Evolutionary conservation across 2,888 invertebrate species (phyloP).

Genomic region (Coleophora flavipennella): DNA sequence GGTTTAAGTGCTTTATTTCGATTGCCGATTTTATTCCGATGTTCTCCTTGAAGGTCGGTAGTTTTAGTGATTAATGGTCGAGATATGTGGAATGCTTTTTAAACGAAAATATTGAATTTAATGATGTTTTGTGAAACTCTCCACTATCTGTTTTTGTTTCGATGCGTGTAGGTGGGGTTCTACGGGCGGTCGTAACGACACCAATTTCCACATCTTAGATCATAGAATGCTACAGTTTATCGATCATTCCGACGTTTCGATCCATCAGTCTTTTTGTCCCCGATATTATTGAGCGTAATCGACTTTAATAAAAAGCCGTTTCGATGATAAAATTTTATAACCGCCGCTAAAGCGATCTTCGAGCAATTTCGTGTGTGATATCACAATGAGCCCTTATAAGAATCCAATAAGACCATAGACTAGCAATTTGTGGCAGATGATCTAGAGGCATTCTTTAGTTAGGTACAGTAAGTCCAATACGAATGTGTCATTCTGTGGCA

Average conservation of each 20-base stretch:
- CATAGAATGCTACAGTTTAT: slow-evolving; percentile 27
- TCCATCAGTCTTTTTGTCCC: slow-evolving; percentile 21
- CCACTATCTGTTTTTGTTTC: slow-evolving; percentile 47
- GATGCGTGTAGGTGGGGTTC: slow-evolving; percentile 38
- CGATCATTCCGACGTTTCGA: slow-evolving; percentile 33
- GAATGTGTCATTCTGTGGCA: slow-evolving; percentile 25
- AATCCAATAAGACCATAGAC: slow-evolving; percentile 22
- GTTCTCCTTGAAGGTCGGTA: slow-evolving; percentile 69
- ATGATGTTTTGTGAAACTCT: slow-evolving; percentile 65
- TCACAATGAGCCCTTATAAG: slow-evolving; percentile 31
- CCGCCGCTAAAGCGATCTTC: slow-evolving; percentile 23
- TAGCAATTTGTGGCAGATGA: slow-evolving; percentile 11
- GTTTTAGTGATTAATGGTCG: slow-evolving; percentile 70
- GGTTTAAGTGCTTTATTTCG: slow-evolving; percentile 73
- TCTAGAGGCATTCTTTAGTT: slow-evolving; percentile 2
- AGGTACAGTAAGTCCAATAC: neutral
- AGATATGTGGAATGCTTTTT: slow-evolving; percentile 71
- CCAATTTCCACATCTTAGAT: slow-evolving; percentile 38
- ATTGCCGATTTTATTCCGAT: slow-evolving; percentile 72
- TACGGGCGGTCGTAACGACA: slow-evolving; percentile 44
- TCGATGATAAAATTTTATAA: slow-evolving; percentile 32
- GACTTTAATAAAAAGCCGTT: slow-evolving; percentile 28
- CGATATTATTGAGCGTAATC: slow-evolving; percentile 22
- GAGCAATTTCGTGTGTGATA: slow-evolving; percentile 25
- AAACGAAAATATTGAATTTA: slow-evolving; percentile 71